These are phyloP conservation scores for Lophura nycthemera DNA, from an alignment of 2,113 vertebrate genomes.

Conservation along the genomic window DNA sequence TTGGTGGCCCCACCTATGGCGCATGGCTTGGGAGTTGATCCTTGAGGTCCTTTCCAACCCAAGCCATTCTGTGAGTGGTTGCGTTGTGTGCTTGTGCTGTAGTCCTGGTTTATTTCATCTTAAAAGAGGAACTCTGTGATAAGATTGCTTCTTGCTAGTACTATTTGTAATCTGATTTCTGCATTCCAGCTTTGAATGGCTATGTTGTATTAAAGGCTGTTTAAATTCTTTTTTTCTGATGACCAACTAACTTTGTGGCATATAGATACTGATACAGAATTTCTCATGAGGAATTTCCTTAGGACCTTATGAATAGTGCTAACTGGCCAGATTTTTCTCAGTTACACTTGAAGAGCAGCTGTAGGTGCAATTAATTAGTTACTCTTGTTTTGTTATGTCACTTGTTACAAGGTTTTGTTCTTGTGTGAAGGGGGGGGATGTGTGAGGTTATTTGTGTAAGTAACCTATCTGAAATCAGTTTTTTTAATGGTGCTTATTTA, in stretches of 20 bases:
- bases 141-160: neutral
- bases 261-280: neutral
- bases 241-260: neutral
- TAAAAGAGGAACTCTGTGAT: neutral
- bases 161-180: neutral
- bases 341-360: neutral
- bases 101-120: fast-evolving
- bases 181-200: neutral
- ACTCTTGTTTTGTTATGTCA: neutral
- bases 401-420: fast-evolving
- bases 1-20: too few species aligned
- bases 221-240: too few species aligned
- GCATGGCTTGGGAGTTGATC: too few species aligned
- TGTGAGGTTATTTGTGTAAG: fast-evolving
- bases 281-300: neutral
- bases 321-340: neutral
- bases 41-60: too few species aligned
- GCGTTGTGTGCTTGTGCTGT: neutral
- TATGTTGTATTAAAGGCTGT: neutral
- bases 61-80: too few species aligned
- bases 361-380: neutral
- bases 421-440: neutral
- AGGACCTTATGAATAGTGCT: neutral
- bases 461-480: neutral
- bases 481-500: neutral